phyloP scores from a whole-genome alignment of 2,888 invertebrate species.

The Brachyptera putata region DNA sequence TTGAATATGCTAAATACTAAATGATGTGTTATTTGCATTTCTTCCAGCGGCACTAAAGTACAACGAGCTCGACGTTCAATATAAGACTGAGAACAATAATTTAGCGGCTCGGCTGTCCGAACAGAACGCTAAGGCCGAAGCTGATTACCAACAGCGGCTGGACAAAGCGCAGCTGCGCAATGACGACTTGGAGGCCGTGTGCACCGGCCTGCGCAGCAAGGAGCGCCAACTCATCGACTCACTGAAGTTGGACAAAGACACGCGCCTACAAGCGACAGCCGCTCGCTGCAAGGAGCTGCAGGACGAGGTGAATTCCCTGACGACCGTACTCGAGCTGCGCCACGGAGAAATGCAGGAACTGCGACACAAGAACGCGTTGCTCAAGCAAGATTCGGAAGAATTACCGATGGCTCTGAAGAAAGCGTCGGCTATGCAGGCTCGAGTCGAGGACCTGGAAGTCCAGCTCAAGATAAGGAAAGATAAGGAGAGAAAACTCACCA shows the following conservation, averaged over 20 bases:
- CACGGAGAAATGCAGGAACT: constrained; percentile 80
- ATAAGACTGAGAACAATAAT: too few relatives aligned
- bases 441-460: constrained; percentile 79
- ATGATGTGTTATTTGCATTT: too few relatives aligned
- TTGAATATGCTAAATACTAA: too few relatives aligned
- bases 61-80: too few relatives aligned
- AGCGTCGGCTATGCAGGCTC: constrained; percentile 71
- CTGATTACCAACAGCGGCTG: constrained; percentile 37
- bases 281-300: constrained; percentile 46
- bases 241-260: constrained; percentile 44
- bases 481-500: constrained; percentile 64
- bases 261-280: constrained; percentile 31
- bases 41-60: too few relatives aligned
- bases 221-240: constrained; percentile 43
- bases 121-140: constrained; percentile 37
- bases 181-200: constrained; percentile 39
- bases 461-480: constrained; percentile 65
- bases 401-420: constrained; percentile 68
- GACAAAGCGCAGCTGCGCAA: background rate
- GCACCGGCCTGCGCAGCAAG: constrained; percentile 42
- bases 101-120: background rate
- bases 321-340: constrained; percentile 83
- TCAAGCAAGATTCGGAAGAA: constrained; percentile 68
- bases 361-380: constrained; percentile 63
- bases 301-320: constrained; percentile 76